Evolutionary conservation across 2,113 vertebrate genomes (phyloP), one percentile per base, ranked within the genome.

Genomic region (Chrysemys picta): DNA sequence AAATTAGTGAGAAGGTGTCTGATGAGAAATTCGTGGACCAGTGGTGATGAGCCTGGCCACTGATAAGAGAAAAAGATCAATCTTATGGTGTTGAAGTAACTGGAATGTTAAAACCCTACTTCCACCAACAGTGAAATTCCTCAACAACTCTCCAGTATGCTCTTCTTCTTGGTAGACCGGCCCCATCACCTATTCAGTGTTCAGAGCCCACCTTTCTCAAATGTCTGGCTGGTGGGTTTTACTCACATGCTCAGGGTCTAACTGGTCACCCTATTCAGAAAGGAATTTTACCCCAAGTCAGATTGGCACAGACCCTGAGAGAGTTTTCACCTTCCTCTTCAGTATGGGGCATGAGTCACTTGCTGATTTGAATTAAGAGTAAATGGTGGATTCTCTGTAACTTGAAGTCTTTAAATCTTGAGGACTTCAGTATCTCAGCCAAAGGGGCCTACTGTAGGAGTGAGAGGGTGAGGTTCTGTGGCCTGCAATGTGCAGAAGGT

Each of bases 111-210:
- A 75, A 75, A 22, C 21, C 38, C n/a, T 75, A 62, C 29, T 22
- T 24, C 69, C n/a, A 42, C n/a, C n/a, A 10, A 21, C 69, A 22
- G 21, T 75, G 69, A 42, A 75, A 91, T 82, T 90, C n/a, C 86
- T 80, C 31, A 91, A 62, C n/a, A 89, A 52, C 24, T 84, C 92
- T 92, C 87, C 47, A 90, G 69, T 69, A 72, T 65, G 78, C 94
- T 90, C 90, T 95, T 83, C 88, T 89, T 35, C 85, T 72, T 93
- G 90, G 85, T 82, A 94, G 38, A 6, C 85, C 93, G 25, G 54
- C n/a, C 17, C 17, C 16, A 75, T n/a, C 8, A 75, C 42, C 21
- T 42, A 75, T 42, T 42, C n/a, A 8, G n/a, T 38, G 10, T 22
- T 82, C 52, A 42, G 78, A 25, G 49, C 42, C 29, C 78, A 38